Conservation (phyloP, 2,113 vertebrate species). For the Callaeas wilsoni region DNA sequence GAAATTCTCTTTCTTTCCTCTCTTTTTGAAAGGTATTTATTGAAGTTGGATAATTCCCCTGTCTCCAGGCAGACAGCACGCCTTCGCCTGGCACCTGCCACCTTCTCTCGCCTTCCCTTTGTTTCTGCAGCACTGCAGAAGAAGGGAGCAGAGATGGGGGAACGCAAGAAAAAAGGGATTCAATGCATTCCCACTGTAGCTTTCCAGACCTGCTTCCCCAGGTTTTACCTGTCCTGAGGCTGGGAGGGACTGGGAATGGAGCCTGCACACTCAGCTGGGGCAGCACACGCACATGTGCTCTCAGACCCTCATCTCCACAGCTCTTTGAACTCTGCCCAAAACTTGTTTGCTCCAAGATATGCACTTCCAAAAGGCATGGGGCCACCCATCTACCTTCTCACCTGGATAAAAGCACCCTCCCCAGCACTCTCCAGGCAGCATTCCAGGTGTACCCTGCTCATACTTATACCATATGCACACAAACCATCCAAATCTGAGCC, state of each 20-base stretch:
- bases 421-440: background rate
- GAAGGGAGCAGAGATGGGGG: background rate
- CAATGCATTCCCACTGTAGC: rapidly evolving
- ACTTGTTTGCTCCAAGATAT: background rate
- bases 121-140: background rate
- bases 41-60: background rate
- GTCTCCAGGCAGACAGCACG: background rate
- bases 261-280: background rate
- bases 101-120: background rate
- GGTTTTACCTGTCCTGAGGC: background rate
- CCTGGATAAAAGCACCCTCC: background rate
- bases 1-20: conserved; percentile 42
- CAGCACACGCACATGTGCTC: rapidly evolving
- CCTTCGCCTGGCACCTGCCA: background rate
- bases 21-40: conserved; percentile 21
- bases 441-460: background rate
- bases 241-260: background rate
- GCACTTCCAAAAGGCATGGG: background rate
- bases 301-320: background rate
- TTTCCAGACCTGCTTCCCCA: background rate
- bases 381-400: background rate
- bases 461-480: rapidly evolving
- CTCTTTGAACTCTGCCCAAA: background rate
- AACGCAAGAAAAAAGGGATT: background rate
- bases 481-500: background rate